Conservation (phyloP, 2,113 vertebrate genomes). For the Heteronetta atricapilla region DNA sequence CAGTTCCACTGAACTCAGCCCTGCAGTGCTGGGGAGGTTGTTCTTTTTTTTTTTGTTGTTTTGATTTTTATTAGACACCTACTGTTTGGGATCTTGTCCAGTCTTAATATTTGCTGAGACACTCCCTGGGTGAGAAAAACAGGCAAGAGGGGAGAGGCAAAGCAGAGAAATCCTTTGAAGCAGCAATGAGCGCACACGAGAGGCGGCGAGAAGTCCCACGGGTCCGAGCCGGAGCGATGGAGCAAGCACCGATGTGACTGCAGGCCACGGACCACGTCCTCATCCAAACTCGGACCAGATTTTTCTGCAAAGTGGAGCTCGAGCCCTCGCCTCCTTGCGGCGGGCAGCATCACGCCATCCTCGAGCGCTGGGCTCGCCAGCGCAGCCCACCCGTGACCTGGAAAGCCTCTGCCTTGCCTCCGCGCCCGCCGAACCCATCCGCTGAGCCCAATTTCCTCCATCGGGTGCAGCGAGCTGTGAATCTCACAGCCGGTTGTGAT, state of each 20-base stretch:
- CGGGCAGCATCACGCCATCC: background rate
- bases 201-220: background rate
- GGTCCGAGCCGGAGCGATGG: background rate
- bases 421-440: background rate
- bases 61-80: constrained; percentile 49
- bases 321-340: background rate
- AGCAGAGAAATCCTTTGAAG: constrained; percentile 2
- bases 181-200: rapidly evolving
- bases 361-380: background rate
- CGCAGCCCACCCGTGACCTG: background rate
- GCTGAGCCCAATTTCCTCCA: background rate
- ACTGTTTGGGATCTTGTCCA: constrained; percentile 46
- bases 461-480: background rate
- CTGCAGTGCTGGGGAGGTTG: background rate
- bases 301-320: background rate
- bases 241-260: rapidly evolving
- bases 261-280: background rate
- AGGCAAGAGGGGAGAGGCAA: background rate
- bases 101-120: constrained; percentile 26
- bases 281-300: background rate
- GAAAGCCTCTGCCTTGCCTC: background rate
- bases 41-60: constrained; percentile 14
- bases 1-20: background rate
- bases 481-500: background rate
- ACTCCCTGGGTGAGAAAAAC: constrained; percentile 54